Base-by-base conservation (phyloP, 2,113 vertebrate genomes). In the Halichoerus grypus region DNA sequence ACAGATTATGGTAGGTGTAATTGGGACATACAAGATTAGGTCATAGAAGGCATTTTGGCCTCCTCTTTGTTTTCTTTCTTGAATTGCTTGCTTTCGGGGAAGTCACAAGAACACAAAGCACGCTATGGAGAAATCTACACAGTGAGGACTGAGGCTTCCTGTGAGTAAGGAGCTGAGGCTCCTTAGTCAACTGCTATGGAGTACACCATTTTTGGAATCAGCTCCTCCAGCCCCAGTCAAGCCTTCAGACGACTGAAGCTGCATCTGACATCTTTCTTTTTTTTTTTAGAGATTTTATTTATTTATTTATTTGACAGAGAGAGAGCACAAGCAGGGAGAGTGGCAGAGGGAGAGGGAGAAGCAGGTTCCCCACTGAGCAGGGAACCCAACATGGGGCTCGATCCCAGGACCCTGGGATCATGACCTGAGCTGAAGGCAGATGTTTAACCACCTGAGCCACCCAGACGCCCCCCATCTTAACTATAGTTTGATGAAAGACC, bases 1-100 rank as follows among this genome's bases (percentile, higher is more conserved):
- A 12, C 0, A n/a, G 74, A 86, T 65, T 49, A 61, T 6, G 6
- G 18, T 31, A 0, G 13, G 21, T 0, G 16, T 24, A 12, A 51
- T 0, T 4, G 49, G 10, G n/a, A 49, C 12, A 19, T 3, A 6
- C 0, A 4, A 39, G 65, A 92, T 77, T 51, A 55, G 69, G 61
- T n/a, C 22, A 72, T 0, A 65, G 46, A 39, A 88, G 36, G 39
- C 49, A 72, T 22, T 72, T 4, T 24, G 49, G 22, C 8, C 28
- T 89, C 67, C 19, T 88, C 6, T 69, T 67, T 49, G 4, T 31
- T 85, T 33, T 88, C 28, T 71, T 14, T 22, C 22, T 53, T 63
- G 36, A 51, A 77, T 1, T 18, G 19, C 28, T 5, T 33, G 19
- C 46, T 53, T 9, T 24, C 4, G 24, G 36, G 39, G n/a, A 36